phyloP scores from a whole-genome alignment of 2,888 invertebrate genomes.

The Horisme vitalbata region DNA sequence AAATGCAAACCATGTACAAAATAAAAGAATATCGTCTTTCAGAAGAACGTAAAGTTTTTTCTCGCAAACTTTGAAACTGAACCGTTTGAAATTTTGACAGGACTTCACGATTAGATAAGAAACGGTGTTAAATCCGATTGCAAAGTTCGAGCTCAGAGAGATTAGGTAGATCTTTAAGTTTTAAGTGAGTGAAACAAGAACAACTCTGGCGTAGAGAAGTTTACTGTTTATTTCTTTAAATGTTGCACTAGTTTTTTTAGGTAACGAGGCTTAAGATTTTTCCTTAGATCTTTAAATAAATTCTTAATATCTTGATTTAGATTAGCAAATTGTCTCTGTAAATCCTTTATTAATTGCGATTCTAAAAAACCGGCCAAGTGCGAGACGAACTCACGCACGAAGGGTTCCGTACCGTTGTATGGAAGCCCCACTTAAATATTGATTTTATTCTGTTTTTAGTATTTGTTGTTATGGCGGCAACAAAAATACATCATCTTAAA shows the following conservation, averaged over 20 bases:
- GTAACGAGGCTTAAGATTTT: too few relatives aligned
- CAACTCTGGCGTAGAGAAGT: slow-evolving; percentile 11
- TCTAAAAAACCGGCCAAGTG: too few relatives aligned
- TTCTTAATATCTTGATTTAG: too few relatives aligned
- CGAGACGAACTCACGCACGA: too few relatives aligned
- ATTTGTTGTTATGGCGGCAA: too few relatives aligned
- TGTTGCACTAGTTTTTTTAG: not conserved
- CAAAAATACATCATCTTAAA: too few relatives aligned
- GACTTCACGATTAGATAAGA: slow-evolving; percentile 71
- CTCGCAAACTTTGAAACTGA: slow-evolving; percentile 19
- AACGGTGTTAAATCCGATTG: slow-evolving; percentile 69
- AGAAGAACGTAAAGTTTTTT: slow-evolving; percentile 12
- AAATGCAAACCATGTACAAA: slow-evolving; percentile 14
- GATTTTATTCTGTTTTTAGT: too few relatives aligned
- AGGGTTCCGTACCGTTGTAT: too few relatives aligned
- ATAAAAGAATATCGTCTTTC: slow-evolving; percentile 5
- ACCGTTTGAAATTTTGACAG: slow-evolving; percentile 63
- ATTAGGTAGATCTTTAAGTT: slow-evolving; percentile 45
- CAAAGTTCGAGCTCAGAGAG: slow-evolving; percentile 68
- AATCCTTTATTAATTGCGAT: too few relatives aligned
- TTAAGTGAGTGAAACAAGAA: slow-evolving; percentile 21
- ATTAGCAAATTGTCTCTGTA: too few relatives aligned
- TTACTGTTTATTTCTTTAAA: slow-evolving; percentile 6
- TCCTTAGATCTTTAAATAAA: too few relatives aligned
- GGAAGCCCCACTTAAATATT: too few relatives aligned